Conservation (phyloP, 2,797 vertebrate genomes). For the Balearica regulorum region DNA sequence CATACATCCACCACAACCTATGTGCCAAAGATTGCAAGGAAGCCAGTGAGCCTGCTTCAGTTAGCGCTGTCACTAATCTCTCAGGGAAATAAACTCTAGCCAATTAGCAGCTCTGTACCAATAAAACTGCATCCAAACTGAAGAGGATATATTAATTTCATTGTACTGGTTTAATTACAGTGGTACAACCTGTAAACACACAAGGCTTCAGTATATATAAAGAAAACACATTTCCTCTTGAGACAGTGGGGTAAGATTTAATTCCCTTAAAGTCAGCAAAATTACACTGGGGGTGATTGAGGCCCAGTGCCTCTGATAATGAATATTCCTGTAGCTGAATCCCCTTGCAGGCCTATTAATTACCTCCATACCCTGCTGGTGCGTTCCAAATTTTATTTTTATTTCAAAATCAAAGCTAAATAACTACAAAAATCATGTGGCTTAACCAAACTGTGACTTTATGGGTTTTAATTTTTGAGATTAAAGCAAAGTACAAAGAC, state of each 20-base stretch:
- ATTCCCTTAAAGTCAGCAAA: constrained; percentile 3
- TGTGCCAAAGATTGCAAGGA: background rate
- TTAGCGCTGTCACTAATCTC: background rate
- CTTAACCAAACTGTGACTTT: constrained; percentile 53
- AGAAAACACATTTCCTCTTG: background rate
- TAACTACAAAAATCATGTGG: constrained; percentile 42
- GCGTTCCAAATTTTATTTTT: constrained; percentile 30
- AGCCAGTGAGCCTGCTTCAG: background rate
- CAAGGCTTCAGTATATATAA: background rate
- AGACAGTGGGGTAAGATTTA: background rate
- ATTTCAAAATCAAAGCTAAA: constrained; percentile 59
- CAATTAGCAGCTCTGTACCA: background rate
- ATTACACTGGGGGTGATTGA: background rate
- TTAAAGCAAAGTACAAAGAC: constrained; percentile 65
- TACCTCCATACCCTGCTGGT: constrained; percentile 13
- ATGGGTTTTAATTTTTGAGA: constrained; percentile 57
- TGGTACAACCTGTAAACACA: background rate
- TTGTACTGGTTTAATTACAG: background rate
- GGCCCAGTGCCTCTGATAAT: background rate
- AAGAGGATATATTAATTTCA: background rate
- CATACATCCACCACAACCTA: background rate
- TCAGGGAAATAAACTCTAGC: background rate
- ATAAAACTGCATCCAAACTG: background rate
- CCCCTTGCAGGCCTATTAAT: constrained; percentile 15
- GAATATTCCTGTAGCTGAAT: background rate